Evolutionary conservation across 37 sponge, comb jelly and placozoan species (phyloP).

Genomic region (Aphrocallistes beatrix): DNA sequence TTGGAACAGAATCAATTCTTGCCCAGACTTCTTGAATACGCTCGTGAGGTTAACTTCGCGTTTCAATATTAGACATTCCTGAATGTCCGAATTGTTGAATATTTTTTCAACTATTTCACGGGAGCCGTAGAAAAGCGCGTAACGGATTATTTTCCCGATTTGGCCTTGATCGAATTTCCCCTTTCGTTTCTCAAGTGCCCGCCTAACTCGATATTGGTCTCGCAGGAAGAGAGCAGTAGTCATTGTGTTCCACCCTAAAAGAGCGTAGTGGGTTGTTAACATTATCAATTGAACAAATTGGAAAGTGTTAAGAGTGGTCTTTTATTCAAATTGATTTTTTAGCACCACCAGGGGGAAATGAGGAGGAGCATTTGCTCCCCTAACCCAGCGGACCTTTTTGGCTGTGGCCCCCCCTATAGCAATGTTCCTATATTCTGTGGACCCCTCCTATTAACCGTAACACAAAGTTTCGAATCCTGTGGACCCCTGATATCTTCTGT

Average conservation of each 20-base stretch:
- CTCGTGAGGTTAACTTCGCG: not conserved
- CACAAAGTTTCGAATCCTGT: too few species aligned
- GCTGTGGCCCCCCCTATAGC: too few species aligned
- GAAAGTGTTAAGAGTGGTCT: too few species aligned
- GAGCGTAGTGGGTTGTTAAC: too few species aligned
- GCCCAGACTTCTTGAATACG: not conserved
- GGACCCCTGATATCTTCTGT: too few species aligned
- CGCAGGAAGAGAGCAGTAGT: not conserved
- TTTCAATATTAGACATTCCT: not conserved
- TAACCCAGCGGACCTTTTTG: too few species aligned
- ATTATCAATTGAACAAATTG: too few species aligned
- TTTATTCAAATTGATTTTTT: too few species aligned
- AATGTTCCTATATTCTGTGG: too few species aligned
- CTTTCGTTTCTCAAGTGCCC: not conserved
- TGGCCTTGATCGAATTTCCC: not conserved
- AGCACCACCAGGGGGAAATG: too few species aligned
- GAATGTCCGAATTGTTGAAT: not conserved
- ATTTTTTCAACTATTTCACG: not conserved
- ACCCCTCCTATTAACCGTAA: too few species aligned
- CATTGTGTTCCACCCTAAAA: constrained; percentile 12
- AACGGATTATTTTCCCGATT: not conserved
- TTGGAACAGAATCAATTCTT: not conserved
- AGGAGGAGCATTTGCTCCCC: too few species aligned
- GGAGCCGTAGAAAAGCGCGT: not conserved
- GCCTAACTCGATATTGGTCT: not conserved